Evolutionary conservation across 2,888 invertebrate genomes (phyloP), one percentile per base, ranked within the genome.

Genomic region (Stenchaetothrips biformis): DNA sequence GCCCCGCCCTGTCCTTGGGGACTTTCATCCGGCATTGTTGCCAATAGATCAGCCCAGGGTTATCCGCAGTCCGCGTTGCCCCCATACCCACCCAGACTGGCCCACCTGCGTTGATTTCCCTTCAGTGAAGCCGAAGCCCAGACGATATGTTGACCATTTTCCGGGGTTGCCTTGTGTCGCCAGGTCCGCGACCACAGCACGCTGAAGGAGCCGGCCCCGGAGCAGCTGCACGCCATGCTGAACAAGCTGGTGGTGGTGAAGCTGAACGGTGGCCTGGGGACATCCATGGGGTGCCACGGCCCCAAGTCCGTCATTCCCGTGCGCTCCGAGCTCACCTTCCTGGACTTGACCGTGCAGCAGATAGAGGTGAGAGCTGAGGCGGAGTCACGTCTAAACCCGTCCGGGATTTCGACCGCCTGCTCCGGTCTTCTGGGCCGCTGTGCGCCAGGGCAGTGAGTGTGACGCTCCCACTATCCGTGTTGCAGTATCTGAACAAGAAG

Each of bases 221-320:
- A 88, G 81, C 86, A 89, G 85, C 88, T 95, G 7, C 92, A 92
- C 84, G 88, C 90, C 8, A 94, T 97, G 93, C 89, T 98, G 83
- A 92, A 93, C 84, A 96, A 97, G 86, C 88, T 98, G 85, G 94
- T 98, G 48, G 98, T 98, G 80, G 93, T 98, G 16, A 98, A 98
- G 86, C 90, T 98, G 48, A 98, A 98, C 87, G 98, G 98, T 87
- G 98, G 98, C 80, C 89, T 98, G 79, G 98, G 98, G 37, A 98
- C 98, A 0, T 96, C 96, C 27, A 98, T 98, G 98, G 98, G 98
- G 6, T 98, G 98, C 85, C 94, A 95, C 85, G 98, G 98, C 0
- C 98, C 98, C 2, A 98, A 98, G 88, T 97, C 97, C 79, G 94
- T 98, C 27, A 98, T 98, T 83, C 93, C 95, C 82, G 98, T 98